A percentile compares a stretch with the other conserved stretches of the same genome.
phyloP scores from a whole-genome alignment of 35 echinoderm and acorn worm species.

The Acanthaster planci region DNA sequence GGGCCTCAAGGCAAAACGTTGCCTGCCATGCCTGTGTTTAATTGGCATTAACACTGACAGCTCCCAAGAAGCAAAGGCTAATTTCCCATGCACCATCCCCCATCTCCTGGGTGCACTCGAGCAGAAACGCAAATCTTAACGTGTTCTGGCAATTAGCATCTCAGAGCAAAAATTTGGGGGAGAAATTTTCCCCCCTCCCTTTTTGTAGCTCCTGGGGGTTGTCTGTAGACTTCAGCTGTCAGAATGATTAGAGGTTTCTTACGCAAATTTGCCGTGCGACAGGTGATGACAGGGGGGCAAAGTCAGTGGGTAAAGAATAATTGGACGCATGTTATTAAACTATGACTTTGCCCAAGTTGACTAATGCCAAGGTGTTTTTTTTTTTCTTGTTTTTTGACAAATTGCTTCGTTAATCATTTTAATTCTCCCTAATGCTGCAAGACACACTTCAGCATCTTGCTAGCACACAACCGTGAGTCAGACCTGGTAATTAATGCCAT shows the following conservation, averaged over 20 bases:
- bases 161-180: background rate
- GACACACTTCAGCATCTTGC: background rate
- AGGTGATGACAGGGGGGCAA: conserved; percentile 15
- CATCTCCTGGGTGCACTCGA: conserved; percentile 5
- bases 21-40: conserved; percentile 17
- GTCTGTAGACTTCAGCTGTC: conserved; percentile 23
- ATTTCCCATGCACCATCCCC: conserved; percentile 12
- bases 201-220: conserved; percentile 8
- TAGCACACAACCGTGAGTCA: background rate
- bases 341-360: conserved; percentile 30
- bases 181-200: background rate
- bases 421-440: conserved; percentile 1
- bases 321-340: conserved; percentile 27
- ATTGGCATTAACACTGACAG: conserved; percentile 33
- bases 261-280: conserved; percentile 27
- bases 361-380: background rate
- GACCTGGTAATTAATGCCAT: conserved; percentile 19
- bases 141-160: conserved; percentile 25
- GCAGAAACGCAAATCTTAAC: conserved; percentile 31
- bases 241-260: conserved; percentile 22
- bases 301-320: conserved; percentile 6
- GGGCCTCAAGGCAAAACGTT: background rate
- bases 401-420: conserved; percentile 19
- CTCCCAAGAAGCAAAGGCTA: conserved; percentile 15
- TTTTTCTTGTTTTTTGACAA: background rate